phyloP scores from a whole-genome alignment of 2,888 invertebrate genomes.

The Platypus cylindrus region DNA sequence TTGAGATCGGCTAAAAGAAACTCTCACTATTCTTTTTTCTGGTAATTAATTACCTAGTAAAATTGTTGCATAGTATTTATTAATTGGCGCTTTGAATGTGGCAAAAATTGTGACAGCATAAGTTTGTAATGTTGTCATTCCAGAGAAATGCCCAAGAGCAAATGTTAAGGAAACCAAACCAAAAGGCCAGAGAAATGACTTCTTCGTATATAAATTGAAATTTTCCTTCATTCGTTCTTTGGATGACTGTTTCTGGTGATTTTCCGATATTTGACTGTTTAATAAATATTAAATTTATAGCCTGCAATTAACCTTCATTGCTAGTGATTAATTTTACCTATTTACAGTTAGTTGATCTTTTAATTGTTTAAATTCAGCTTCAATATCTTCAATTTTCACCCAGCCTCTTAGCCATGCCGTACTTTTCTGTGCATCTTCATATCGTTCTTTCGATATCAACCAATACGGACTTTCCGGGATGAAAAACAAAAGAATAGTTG shows the following conservation, averaged over 20 bases:
- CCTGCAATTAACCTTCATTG: background rate
- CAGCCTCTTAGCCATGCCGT: constrained; percentile 72
- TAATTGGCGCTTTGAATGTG: constrained; percentile 56
- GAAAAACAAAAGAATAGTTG: constrained; percentile 52
- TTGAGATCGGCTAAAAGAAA: too few species aligned
- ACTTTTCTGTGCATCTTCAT: constrained; percentile 52
- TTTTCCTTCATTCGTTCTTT: constrained; percentile 8
- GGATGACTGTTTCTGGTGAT: too few species aligned
- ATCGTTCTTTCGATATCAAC: constrained; percentile 55
- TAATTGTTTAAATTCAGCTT: constrained; percentile 46
- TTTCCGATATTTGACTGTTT: too few species aligned
- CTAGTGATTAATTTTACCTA: background rate
- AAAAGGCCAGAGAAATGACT: constrained; percentile 57
- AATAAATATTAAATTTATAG: too few species aligned
- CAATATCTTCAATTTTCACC: constrained; percentile 49
- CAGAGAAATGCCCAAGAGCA: constrained; percentile 65
- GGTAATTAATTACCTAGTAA: constrained; percentile 48
- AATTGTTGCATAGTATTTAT: constrained; percentile 64
- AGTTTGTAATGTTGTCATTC: constrained; percentile 61
- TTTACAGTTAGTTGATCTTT: constrained; percentile 15
- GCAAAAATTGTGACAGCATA: constrained; percentile 64
- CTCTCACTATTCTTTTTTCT: too few species aligned
- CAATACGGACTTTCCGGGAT: constrained; percentile 76
- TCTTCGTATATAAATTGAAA: constrained; percentile 38
- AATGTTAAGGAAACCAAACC: constrained; percentile 52